Percentiles rank a stretch among this genome's conserved stretches.
phyloP scores from a whole-genome alignment of 1,140 invertebrate genomes.

The Trachelipus rathkii region DNA sequence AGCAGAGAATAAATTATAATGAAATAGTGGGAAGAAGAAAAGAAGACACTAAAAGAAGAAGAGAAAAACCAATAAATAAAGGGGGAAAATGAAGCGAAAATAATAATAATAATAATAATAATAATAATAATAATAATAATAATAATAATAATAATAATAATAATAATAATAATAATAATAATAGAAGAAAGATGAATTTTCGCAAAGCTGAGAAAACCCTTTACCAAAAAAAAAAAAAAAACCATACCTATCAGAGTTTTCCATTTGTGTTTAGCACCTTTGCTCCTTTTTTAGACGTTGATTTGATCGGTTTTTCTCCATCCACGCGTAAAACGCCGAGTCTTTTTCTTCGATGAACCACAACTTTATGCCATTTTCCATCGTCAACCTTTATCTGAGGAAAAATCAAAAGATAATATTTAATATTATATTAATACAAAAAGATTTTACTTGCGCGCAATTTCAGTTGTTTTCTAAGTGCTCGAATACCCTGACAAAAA shows the following conservation, averaged over 20 bases:
- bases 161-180: not conserved
- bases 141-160: conserved; percentile 2
- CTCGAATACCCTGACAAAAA: no score
- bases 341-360: conserved; percentile 62
- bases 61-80: no score
- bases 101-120: no score
- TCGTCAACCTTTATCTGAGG: conserved; percentile 62
- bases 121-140: no score
- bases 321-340: conserved; percentile 67
- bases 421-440: no score
- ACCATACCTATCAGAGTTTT: conserved; percentile 66
- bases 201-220: not conserved
- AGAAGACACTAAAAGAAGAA: no score
- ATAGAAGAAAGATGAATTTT: not conserved
- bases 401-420: no score
- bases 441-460: no score
- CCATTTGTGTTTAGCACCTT: conserved; percentile 68
- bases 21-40: no score
- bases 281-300: conserved; percentile 60
- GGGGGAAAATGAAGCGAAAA: no score
- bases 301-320: conserved; percentile 59
- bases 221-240: not conserved
- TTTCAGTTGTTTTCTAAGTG: no score
- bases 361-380: conserved; percentile 67
- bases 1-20: no score